Percentiles rank a stretch among this genome's conserved stretches.
Evolutionary conservation across 2,888 invertebrate genomes (phyloP).

Genomic region (Trichogramma evanescens): DNA sequence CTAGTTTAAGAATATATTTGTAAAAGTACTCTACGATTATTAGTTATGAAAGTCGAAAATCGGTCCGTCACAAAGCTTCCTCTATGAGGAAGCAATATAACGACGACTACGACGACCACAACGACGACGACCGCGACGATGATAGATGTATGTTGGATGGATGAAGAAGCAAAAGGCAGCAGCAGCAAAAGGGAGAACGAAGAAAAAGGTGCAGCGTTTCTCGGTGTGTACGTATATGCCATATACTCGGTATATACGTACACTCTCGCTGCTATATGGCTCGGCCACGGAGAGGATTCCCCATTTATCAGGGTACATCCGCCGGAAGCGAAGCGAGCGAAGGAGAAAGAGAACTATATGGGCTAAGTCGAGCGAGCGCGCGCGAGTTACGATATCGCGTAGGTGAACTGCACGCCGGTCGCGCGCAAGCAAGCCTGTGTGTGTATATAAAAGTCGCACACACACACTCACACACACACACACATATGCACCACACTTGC

Average conservation of each 20-base stretch:
- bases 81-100: too few relatives aligned
- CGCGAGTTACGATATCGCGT: slow-evolving; percentile 31
- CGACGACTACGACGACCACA: too few relatives aligned
- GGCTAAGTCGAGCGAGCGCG: slow-evolving; percentile 19
- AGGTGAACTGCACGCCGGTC: slow-evolving; percentile 36
- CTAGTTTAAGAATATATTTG: too few relatives aligned
- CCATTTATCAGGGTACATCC: slow-evolving; percentile 47
- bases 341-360: neutral
- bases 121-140: too few relatives aligned
- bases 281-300: slow-evolving; percentile 32
- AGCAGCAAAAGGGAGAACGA: too few relatives aligned
- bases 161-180: too few relatives aligned
- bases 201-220: too few relatives aligned
- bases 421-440: slow-evolving; percentile 10
- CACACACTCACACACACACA: neutral
- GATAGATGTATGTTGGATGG: too few relatives aligned
- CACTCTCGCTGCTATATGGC: neutral
- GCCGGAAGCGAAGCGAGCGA: slow-evolving; percentile 39
- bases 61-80: too few relatives aligned
- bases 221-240: neutral
- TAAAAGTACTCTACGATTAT: too few relatives aligned
- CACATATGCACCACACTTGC: neutral
- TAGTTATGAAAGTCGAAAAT: too few relatives aligned
- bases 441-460: neutral
- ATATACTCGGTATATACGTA: neutral